Evolutionary conservation across 2,113 vertebrate genomes (phyloP), one percentile per base, ranked within the genome.

Genomic region (Ciconia boyciana): DNA sequence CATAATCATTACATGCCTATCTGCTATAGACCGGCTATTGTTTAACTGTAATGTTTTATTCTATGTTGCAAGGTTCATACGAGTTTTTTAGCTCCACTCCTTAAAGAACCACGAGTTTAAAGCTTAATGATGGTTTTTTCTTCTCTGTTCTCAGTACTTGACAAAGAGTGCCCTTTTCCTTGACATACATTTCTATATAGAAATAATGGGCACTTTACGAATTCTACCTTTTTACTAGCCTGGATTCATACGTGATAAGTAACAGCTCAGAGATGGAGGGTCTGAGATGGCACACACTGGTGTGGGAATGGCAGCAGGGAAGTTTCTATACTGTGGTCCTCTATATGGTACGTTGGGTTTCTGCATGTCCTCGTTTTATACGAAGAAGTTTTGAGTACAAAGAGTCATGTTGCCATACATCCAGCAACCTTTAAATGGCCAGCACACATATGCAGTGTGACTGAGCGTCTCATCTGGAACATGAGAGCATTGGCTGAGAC

Each of bases 101-200:
- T 87, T 83, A 66, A 79, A 93, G 70, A 90, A 51, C 32, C 21
- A 28, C 20, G 26, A 62, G 36, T 80, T 83, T 87, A 62, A 87
- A 89, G 41, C 65, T 93, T 83, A 62, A n/a, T 46, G 34, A 34
- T 90, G 43, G 28, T 76, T 90, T 94, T 77, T 88, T 91, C 84
- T 89, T 87, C 41, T 82, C 69, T 68, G 10, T 84, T 88, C 77
- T 79, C 41, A 54, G 60, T 58, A 49, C 77, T 93, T 95, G 91
- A 89, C 60, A 96, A 88, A 86, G 77, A 48, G 34, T 44, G 26
- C 32, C 79, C 83, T 88, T 90, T 95, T 70, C 84, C 94, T 95
- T 95, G 90, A 93, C 95, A 88, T 57, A 11, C 12, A 46, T 91
- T 88, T 94, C 83, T 91, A 4, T 34, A 41, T 16, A 62, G 70